These are phyloP conservation scores for Fragum whitleyi DNA, from an alignment of 2,888 invertebrate genomes.

Conservation along the genomic window DNA sequence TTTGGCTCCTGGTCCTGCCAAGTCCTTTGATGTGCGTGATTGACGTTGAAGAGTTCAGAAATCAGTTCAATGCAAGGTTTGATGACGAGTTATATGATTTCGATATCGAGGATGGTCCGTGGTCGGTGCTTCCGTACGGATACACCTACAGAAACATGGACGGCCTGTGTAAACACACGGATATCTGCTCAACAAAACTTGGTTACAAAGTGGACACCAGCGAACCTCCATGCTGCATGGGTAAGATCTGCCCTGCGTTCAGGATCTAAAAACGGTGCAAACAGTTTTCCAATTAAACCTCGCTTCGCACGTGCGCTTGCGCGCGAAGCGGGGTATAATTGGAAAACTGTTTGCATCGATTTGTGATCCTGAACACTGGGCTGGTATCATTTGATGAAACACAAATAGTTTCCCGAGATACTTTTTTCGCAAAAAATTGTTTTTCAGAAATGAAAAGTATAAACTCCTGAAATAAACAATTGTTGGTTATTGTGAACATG, in stretches of 20 bases:
- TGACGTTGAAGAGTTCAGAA: too few relatives aligned
- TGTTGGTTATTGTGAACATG: too few relatives aligned
- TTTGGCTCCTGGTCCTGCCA: too few relatives aligned
- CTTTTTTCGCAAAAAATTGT: not conserved
- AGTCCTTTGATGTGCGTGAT: too few relatives aligned
- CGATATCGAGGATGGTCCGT: not conserved
- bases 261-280: too few relatives aligned
- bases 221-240: not conserved
- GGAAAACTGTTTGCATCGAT: too few relatives aligned
- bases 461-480: too few relatives aligned
- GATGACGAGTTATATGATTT: not conserved
- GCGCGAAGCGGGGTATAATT: too few relatives aligned
- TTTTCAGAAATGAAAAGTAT: not conserved
- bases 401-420: not conserved
- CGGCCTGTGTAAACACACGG: not conserved
- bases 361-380: too few relatives aligned
- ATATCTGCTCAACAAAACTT: slow-evolving; percentile 16
- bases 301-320: too few relatives aligned
- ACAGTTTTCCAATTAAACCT: too few relatives aligned
- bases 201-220: not conserved
- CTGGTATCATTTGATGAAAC: not conserved
- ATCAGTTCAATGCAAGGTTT: too few relatives aligned
- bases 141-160: not conserved
- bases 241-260: not conserved
- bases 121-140: not conserved